phyloP scores from a whole-genome alignment of 1,140 invertebrate species.

The Drosophila micromelanica region DNA sequence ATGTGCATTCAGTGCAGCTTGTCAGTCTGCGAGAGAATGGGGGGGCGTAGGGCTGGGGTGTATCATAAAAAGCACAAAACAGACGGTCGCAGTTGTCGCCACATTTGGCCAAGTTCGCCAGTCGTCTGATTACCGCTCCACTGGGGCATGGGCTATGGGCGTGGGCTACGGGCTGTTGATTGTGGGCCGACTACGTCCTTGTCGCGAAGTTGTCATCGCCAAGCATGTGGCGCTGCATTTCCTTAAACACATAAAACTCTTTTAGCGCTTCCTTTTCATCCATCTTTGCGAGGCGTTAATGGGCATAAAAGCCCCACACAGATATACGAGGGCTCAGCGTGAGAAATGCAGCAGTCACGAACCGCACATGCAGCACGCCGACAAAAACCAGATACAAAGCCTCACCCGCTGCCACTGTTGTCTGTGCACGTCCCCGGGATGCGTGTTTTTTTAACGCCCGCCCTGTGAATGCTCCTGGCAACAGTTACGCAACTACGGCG shows the following conservation, averaged over 20 bases:
- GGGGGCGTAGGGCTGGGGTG: not conserved
- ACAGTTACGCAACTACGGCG: conserved; percentile 54
- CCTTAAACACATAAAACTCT: conserved; percentile 70
- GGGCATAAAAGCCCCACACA: conserved; percentile 52
- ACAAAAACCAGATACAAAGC: conserved; percentile 59
- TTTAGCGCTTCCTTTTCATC: conserved; percentile 64
- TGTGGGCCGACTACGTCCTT: conserved; percentile 16
- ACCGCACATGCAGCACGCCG: conserved; percentile 42
- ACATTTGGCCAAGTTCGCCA: conserved; percentile 65
- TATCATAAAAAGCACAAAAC: conserved; percentile 53
- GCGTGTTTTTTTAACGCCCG: conserved; percentile 13
- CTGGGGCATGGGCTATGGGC: not conserved
- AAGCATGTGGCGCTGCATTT: conserved; percentile 57
- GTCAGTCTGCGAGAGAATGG: conserved; percentile 12
- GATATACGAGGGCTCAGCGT: conserved; percentile 45
- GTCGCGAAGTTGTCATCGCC: conserved; percentile 50
- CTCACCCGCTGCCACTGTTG: conserved; percentile 1
- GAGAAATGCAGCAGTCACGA: conserved; percentile 61
- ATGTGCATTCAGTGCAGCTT: conserved; percentile 46
- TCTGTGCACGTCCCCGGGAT: not conserved
- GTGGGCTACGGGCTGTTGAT: not conserved
- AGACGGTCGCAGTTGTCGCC: conserved; percentile 56
- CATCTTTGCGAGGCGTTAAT: conserved; percentile 61
- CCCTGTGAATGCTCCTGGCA: conserved; percentile 37
- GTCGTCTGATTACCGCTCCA: conserved; percentile 57